Evolutionary conservation across 2,888 invertebrate genomes (phyloP).

Genomic region (Cactoblastis cactorum): DNA sequence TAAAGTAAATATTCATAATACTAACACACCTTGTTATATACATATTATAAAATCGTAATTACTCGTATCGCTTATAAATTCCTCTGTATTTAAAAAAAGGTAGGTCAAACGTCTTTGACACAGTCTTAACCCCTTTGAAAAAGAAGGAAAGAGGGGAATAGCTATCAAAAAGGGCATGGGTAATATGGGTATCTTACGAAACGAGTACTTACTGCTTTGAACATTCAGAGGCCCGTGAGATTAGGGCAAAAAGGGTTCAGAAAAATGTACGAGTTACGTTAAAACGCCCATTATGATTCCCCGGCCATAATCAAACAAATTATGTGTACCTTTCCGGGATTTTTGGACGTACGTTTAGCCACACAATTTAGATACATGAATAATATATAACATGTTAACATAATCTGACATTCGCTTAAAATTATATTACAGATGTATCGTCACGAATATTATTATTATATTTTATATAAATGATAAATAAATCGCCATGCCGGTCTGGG

Average conservation of each 20-base stretch:
- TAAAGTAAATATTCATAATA: too few relatives aligned
- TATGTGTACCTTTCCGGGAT: slow-evolving; percentile 10
- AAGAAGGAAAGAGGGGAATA: neutral
- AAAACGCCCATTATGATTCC: slow-evolving; percentile 13
- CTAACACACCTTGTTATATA: too few relatives aligned
- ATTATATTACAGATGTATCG: neutral
- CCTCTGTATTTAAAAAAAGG: too few relatives aligned
- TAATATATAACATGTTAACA: slow-evolving; percentile 14
- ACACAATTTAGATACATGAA: slow-evolving; percentile 14
- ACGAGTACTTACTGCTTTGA: neutral
- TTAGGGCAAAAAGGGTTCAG: slow-evolving; percentile 11
- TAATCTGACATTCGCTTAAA: slow-evolving; percentile 5
- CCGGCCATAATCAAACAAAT: slow-evolving; percentile 15
- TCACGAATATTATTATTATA: too few relatives aligned
- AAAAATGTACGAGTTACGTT: slow-evolving; percentile 18
- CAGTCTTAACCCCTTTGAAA: neutral
- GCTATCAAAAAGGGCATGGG: slow-evolving; percentile 5
- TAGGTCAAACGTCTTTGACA: neutral
- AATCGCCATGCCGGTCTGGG: too few relatives aligned
- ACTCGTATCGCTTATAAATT: too few relatives aligned
- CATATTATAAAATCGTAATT: too few relatives aligned
- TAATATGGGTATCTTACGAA: neutral
- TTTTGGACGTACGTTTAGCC: slow-evolving; percentile 13
- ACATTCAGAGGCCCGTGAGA: neutral
- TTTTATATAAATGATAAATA: neutral